Evolutionary conservation across 1,140 invertebrate genomes (phyloP).

Genomic region (Psilanteris sp.): DNA sequence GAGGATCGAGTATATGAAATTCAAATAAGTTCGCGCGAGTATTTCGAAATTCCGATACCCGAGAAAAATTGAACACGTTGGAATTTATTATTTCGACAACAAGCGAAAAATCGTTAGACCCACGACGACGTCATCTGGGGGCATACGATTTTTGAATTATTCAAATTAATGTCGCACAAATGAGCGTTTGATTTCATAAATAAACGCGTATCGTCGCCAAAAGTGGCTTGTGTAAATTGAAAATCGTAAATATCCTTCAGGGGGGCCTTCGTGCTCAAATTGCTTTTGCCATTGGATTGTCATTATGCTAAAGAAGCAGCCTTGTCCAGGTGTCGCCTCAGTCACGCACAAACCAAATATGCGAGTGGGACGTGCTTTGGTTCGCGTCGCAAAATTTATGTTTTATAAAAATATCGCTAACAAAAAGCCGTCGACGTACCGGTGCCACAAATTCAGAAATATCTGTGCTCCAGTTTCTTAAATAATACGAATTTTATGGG

Average conservation of each 20-base stretch:
- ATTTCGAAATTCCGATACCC: conserved; percentile 9
- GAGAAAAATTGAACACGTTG: neutral
- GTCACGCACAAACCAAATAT: conserved; percentile 50
- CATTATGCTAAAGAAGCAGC: conserved; percentile 40
- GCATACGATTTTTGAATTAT: conserved; percentile 4
- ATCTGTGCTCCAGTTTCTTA: too few relatives aligned
- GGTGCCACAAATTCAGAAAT: too few relatives aligned
- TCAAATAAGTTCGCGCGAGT: conserved; percentile 21
- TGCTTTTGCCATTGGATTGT: conserved; percentile 28
- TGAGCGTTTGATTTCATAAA: conserved; percentile 43
- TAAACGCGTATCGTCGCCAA: conserved; percentile 23
- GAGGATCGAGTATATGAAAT: too few relatives aligned
- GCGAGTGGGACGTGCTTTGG: conserved; percentile 32
- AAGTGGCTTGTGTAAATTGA: conserved; percentile 31
- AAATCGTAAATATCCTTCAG: conserved; percentile 40
- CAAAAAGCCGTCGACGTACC: neutral
- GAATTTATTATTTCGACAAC: conserved; percentile 14
- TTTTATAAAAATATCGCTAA: conserved; percentile 20
- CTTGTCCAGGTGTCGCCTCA: conserved; percentile 35
- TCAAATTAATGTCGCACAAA: conserved; percentile 16
- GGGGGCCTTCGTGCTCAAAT: neutral
- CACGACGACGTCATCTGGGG: conserved; percentile 2
- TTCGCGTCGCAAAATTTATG: conserved; percentile 14
- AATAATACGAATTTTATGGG: too few relatives aligned
- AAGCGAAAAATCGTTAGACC: conserved; percentile 1